phyloP scores from a whole-genome alignment of 37 sponge, comb jelly and placozoan species.

The Ianthella basta region DNA sequence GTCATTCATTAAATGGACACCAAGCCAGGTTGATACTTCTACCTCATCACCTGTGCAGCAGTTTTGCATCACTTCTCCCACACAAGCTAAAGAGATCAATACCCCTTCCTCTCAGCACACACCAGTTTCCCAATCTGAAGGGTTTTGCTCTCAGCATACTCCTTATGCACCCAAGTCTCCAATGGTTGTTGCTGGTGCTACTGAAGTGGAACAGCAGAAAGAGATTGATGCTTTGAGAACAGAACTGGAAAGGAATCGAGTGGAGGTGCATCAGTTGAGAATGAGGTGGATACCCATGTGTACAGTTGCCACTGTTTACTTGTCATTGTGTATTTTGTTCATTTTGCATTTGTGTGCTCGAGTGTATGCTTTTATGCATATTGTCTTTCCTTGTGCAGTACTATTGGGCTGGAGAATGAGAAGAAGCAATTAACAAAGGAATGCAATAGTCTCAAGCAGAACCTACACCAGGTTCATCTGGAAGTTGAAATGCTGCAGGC shows the following conservation, averaged over 20 bases:
- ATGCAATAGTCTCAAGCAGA: background rate
- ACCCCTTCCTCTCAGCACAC: too few species aligned
- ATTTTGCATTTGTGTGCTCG: background rate
- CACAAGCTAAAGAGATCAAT: too few species aligned
- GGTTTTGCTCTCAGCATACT: too few species aligned
- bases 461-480: too few species aligned
- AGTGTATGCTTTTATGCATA: background rate
- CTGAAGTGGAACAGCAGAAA: background rate
- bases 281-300: constrained; percentile 1
- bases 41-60: too few species aligned
- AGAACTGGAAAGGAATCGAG: background rate
- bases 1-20: too few species aligned
- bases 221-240: background rate
- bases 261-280: constrained; percentile 16
- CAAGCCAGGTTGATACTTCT: too few species aligned
- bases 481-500: background rate
- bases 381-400: background rate
- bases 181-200: too few species aligned
- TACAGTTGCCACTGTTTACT: background rate
- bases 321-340: background rate
- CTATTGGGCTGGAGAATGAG: background rate
- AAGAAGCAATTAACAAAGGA: constrained; percentile 7
- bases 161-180: too few species aligned
- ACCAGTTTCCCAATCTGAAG: too few species aligned
- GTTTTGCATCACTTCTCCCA: too few species aligned